Evolutionary conservation across 2,113 vertebrate species (phyloP).

Genomic region (Enhydra lutris): DNA sequence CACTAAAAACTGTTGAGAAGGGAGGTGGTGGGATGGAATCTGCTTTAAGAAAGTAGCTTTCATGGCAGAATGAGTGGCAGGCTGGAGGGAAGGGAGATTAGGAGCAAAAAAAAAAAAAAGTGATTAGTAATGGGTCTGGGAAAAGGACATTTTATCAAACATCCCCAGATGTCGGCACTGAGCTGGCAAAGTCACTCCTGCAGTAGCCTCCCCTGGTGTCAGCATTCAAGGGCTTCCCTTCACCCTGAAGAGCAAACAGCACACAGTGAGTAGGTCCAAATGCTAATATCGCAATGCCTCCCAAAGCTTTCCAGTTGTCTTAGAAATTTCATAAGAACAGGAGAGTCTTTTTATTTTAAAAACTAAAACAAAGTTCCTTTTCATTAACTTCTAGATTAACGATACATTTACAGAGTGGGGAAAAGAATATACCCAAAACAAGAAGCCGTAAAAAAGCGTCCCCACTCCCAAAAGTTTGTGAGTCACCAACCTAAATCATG

Average conservation of each 20-base stretch:
- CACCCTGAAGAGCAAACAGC: not conserved
- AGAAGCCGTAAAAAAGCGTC: not conserved
- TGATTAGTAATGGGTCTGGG: slow-evolving; percentile 1
- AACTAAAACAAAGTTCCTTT: not conserved
- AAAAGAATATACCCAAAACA: not conserved
- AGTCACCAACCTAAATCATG: not conserved
- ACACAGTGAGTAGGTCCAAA: not conserved
- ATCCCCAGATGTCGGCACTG: not conserved
- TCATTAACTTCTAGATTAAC: not conserved
- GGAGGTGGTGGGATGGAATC: not conserved
- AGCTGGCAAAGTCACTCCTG: not conserved
- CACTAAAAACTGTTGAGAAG: not conserved
- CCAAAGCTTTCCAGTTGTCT: not conserved
- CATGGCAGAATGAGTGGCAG: not conserved
- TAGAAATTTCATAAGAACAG: not conserved
- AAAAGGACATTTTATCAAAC: slow-evolving; percentile 38
- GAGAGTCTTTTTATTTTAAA: not conserved
- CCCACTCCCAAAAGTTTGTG: not conserved
- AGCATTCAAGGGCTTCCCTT: not conserved
- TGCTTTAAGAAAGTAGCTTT: slow-evolving; percentile 6
- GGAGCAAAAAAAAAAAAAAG: not conserved
- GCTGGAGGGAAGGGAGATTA: not conserved
- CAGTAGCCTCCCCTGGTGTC: not conserved
- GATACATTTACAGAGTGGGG: not conserved
- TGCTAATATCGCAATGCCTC: not conserved